Percentiles rank a stretch among this genome's conserved stretches.
Evolutionary conservation across 2,888 invertebrate species (phyloP).

Genomic region (Dinocampus coccinellae): DNA sequence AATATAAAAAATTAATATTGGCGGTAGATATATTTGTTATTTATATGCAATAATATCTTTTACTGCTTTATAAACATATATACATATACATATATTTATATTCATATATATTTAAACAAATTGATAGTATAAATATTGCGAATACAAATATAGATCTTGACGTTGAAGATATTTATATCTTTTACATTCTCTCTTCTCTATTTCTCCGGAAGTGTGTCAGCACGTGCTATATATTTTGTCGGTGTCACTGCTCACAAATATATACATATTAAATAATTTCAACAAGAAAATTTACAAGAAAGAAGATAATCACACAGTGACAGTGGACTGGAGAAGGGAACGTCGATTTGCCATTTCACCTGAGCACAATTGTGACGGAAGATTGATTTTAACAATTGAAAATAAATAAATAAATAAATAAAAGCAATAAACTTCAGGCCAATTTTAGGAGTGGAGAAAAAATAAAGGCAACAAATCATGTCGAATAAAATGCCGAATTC

Average conservation of each 20-base stretch:
- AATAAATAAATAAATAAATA: neutral
- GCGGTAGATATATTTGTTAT: neutral
- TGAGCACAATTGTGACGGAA: neutral
- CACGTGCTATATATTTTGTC: slow-evolving; percentile 4
- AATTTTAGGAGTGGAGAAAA: slow-evolving; percentile 19
- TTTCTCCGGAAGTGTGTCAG: slow-evolving; percentile 32
- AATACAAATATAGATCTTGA: neutral
- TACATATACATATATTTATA: slow-evolving; percentile 3
- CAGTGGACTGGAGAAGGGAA: neutral
- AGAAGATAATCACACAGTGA: too few species aligned
- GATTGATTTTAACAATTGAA: neutral
- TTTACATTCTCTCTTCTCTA: slow-evolving; percentile 1
- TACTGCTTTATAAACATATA: neutral
- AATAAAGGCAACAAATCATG: slow-evolving; percentile 50
- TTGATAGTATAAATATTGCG: neutral
- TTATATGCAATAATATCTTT: neutral
- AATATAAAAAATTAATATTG: neutral
- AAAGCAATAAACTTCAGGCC: slow-evolving; percentile 16
- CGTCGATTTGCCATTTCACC: neutral
- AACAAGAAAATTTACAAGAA: neutral
- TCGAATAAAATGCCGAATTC: slow-evolving; percentile 59
- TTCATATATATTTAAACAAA: neutral
- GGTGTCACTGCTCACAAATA: neutral
- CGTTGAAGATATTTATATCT: slow-evolving; percentile 7
- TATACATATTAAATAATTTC: neutral